phyloP scores from a whole-genome alignment of 2,888 invertebrate species.

The Agelastica alni region DNA sequence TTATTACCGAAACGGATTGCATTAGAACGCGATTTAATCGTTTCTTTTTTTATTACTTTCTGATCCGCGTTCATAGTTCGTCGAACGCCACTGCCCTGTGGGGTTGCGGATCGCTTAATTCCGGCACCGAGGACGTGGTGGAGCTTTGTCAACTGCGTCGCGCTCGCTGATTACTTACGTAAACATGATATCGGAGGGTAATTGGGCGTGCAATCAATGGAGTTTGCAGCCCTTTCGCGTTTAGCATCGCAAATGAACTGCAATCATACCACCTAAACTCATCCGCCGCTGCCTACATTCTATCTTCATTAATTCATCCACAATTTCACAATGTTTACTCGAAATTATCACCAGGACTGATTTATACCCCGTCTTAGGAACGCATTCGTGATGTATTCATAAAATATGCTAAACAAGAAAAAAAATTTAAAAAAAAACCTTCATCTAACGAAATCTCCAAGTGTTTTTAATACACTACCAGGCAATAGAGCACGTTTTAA shows the following conservation, averaged over 20 bases:
- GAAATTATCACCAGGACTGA: constrained; percentile 26
- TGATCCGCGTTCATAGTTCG: no score
- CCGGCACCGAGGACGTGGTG: constrained; percentile 48
- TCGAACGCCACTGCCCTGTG: constrained; percentile 28
- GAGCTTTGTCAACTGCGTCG: constrained; percentile 54
- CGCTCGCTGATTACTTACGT: constrained; percentile 57
- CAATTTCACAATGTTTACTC: constrained; percentile 33
- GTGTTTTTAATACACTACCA: no score
- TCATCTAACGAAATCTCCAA: no score
- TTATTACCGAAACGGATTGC: constrained; percentile 35
- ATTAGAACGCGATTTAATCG: constrained; percentile 31
- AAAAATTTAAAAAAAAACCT: no score
- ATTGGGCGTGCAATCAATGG: constrained; percentile 59
- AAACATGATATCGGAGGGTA: constrained; percentile 59
- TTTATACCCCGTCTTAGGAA: constrained; percentile 17
- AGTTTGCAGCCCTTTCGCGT: constrained; percentile 53
- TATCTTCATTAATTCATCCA: constrained; percentile 35
- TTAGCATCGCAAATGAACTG: constrained; percentile 54
- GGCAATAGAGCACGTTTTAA: no score
- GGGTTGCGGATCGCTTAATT: constrained; percentile 55
- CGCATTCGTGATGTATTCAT: constrained; percentile 15
- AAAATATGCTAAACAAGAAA: constrained; percentile 22
- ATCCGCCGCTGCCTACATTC: constrained; percentile 27
- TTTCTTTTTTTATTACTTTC: no score
- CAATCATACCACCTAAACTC: constrained; percentile 39